These are phyloP conservation scores for Oreohelix idahoensis DNA, from an alignment of 1,140 invertebrate species.

Conservation along the genomic window DNA sequence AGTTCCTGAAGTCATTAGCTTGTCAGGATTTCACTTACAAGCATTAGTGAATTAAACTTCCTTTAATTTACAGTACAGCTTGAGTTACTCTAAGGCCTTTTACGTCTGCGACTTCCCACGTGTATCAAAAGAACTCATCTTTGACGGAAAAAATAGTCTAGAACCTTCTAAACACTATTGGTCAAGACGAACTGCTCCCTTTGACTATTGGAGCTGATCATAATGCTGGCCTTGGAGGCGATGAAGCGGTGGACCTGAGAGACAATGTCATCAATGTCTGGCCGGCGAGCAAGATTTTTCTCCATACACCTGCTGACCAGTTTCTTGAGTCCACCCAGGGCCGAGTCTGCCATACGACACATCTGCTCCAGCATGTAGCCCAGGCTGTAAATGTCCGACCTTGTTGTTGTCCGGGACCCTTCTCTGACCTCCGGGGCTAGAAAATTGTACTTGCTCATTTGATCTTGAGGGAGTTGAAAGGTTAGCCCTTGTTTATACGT, in stretches of 20 bases:
- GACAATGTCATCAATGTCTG: constrained; percentile 40
- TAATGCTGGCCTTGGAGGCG: constrained; percentile 23
- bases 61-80: neutral
- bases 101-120: neutral
- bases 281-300: constrained; percentile 27
- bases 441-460: constrained; percentile 50
- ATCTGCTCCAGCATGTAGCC: constrained; percentile 51
- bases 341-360: constrained; percentile 29
- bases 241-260: constrained; percentile 34
- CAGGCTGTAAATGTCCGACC: constrained; percentile 41
- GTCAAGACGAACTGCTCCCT: constrained; percentile 11
- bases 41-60: neutral
- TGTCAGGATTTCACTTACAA: neutral
- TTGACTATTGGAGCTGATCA: neutral
- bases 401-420: constrained; percentile 8
- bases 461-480: constrained; percentile 46
- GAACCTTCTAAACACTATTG: constrained; percentile 10
- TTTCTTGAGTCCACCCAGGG: constrained; percentile 21
- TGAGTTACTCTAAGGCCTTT: neutral
- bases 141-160: neutral
- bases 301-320: constrained; percentile 39
- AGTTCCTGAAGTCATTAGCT: neutral
- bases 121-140: neutral
- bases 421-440: constrained; percentile 45
- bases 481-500: constrained; percentile 46